phyloP scores from a whole-genome alignment of 2,797 vertebrate species.

The Huso huso region DNA sequence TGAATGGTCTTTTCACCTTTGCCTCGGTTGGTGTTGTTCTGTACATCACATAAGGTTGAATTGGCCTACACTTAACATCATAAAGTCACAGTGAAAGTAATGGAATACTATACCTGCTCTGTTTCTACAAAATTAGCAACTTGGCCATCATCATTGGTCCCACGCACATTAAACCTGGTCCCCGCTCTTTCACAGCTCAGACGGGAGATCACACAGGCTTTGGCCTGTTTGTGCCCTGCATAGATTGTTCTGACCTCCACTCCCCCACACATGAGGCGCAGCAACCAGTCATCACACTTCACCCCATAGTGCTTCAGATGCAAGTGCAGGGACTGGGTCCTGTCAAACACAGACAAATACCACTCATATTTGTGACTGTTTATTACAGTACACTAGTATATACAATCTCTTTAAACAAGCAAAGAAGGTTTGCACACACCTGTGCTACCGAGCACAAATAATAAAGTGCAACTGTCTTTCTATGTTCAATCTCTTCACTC shows the following conservation, averaged over 20 bases:
- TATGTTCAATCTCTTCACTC: no score
- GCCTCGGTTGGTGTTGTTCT: no score
- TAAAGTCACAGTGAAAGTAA: no score
- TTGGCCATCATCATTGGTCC: constrained; percentile 92
- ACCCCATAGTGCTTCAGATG: constrained; percentile 96
- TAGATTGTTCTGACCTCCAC: constrained; percentile 96
- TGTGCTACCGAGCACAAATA: no score
- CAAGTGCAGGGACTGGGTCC: constrained; percentile 94
- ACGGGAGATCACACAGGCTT: constrained; percentile 92
- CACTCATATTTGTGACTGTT: no score
- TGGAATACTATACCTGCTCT: constrained; percentile 70
- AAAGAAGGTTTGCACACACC: not conserved
- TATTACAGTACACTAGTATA: no score
- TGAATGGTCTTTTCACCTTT: no score
- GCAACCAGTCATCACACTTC: constrained; percentile 90
- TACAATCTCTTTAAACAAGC: not conserved
- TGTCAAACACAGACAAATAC: constrained; percentile 30
- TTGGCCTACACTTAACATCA: no score
- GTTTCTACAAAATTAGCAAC: constrained; percentile 98
- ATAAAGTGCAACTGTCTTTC: no score
- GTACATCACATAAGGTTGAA: no score
- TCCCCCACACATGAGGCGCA: constrained; percentile 93
- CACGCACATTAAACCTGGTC: constrained; percentile 90
- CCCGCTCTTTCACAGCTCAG: constrained; percentile 94
- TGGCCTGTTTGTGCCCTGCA: constrained; percentile 94